Conservation (phyloP, 2,888 invertebrate genomes). For the Scaptomyza cyrtandrae region DNA sequence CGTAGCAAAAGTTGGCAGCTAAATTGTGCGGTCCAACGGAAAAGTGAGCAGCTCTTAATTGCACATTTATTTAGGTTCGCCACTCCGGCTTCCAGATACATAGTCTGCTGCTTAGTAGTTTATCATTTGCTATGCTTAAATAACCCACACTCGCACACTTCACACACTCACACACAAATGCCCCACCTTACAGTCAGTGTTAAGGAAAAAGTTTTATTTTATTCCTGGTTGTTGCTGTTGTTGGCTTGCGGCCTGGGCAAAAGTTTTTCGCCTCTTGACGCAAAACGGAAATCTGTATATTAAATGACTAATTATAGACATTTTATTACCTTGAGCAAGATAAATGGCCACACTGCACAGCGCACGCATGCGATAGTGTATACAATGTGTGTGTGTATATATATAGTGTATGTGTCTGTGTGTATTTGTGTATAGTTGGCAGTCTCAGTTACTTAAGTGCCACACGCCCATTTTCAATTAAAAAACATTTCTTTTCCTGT, state of each 20-base stretch:
- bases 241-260: conserved; percentile 52
- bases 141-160: conserved; percentile 49
- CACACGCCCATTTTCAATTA: conserved; percentile 66
- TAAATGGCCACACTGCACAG: conserved; percentile 69
- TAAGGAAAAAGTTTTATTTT: conserved; percentile 68
- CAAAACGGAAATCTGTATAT: conserved; percentile 82
- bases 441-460: conserved; percentile 60
- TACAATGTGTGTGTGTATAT: conserved; percentile 13
- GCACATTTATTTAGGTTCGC: conserved; percentile 82
- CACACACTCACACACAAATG: background rate
- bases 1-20: conserved; percentile 69
- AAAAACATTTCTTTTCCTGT: conserved; percentile 59
- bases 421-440: conserved; percentile 26
- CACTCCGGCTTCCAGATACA: conserved; percentile 42
- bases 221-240: conserved; percentile 19
- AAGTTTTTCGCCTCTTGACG: conserved; percentile 81
- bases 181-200: background rate
- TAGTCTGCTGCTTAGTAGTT: conserved; percentile 77
- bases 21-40: conserved; percentile 79
- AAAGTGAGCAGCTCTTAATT: conserved; percentile 82
- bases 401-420: background rate
- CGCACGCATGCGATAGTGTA: conserved; percentile 19
- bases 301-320: conserved; percentile 83
- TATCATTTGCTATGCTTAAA: conserved; percentile 80
- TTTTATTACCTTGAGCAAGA: conserved; percentile 82